Base-by-base conservation (phyloP, 2,113 vertebrate species). In the Diglossa brunneiventris region DNA sequence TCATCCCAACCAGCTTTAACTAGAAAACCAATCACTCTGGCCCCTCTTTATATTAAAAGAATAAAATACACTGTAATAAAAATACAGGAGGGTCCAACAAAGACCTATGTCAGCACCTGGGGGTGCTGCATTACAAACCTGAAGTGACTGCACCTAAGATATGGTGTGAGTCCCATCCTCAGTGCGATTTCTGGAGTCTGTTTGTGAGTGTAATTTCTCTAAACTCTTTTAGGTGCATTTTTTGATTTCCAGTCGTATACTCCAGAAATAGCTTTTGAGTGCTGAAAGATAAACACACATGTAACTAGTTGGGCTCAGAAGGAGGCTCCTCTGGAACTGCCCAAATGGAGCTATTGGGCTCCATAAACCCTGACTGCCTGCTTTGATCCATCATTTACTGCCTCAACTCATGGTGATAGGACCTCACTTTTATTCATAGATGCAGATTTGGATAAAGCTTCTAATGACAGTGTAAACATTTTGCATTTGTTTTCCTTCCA, bases 271-370 rank as follows among this genome's bases (percentile, higher is more conserved):
- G 8, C 8, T 52, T 52, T 82, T 68, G 78, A 59, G 41, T 55
- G 19, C 14, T 76, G 58, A 35, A 79, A 79, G 10, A 23, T 35
- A 62, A 78, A 12, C 3, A 20, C 3, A 10, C 64, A 20, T 53
- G 37, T 35, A 61, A 46, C 7, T 9, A 47, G 2, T 10, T 68
- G 68, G 7, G 9, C 50, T 52, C 31, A 89, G 50, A 30, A 62
- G 2, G 10, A 59, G 7, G 8, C 2, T 92, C 1, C 20, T 58
- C 74, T 63, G 47, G 26, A 66, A 85, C 22, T 39, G 17, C 22
- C 27, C 11, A 31, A 4, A 56, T 4, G 4, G n/a, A 87, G 46
- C 3, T 33, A 14, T 8, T 0, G 4, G 26, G 3, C 11, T 74
- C 12, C 23, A 44, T 21, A 72, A 53, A 62, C 4, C 11, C 37